Evolutionary conservation across 2,797 vertebrate species (phyloP).

Genomic region (Protosalanx chinensis): DNA sequence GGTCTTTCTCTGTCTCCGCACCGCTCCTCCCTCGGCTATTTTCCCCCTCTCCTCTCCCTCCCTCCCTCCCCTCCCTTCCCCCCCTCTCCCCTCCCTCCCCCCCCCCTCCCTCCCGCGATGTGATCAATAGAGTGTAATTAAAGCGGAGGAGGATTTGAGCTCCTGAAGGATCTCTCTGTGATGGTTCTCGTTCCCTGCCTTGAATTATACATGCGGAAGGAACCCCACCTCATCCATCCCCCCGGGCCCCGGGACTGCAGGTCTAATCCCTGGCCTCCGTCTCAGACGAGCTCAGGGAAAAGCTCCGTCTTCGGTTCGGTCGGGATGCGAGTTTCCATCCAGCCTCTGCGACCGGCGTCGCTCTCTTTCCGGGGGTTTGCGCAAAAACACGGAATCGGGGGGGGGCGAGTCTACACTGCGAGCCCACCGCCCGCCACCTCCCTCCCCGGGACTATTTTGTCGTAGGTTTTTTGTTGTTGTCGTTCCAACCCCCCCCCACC

Average conservation of each 20-base stretch:
- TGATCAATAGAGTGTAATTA: slow-evolving; percentile 78
- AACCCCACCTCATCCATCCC: slow-evolving; percentile 9
- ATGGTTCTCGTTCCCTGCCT: slow-evolving; percentile 25
- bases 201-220: slow-evolving; percentile 45
- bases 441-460: too few species aligned
- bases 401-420: not conserved
- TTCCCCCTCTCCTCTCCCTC: slow-evolving; percentile 12
- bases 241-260: slow-evolving; percentile 19
- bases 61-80: slow-evolving; percentile 8
- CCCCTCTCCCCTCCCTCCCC: slow-evolving; percentile 7
- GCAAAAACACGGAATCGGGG: too few species aligned
- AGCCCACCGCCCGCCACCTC: not conserved
- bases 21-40: not conserved
- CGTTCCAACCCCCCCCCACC: not conserved
- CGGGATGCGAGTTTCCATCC: too few species aligned
- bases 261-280: slow-evolving; percentile 3
- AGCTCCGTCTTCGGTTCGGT: too few species aligned
- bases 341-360: too few species aligned
- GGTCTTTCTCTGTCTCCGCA: slow-evolving; percentile 10
- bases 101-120: slow-evolving; percentile 25
- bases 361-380: too few species aligned
- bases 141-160: slow-evolving; percentile 63
- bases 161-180: slow-evolving; percentile 47
- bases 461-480: too few species aligned
- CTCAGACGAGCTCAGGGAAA: not conserved